These are phyloP conservation scores for Typhlichthys eigenmanni DNA, from an alignment of 2,797 vertebrate genomes.

Conservation along the genomic window DNA sequence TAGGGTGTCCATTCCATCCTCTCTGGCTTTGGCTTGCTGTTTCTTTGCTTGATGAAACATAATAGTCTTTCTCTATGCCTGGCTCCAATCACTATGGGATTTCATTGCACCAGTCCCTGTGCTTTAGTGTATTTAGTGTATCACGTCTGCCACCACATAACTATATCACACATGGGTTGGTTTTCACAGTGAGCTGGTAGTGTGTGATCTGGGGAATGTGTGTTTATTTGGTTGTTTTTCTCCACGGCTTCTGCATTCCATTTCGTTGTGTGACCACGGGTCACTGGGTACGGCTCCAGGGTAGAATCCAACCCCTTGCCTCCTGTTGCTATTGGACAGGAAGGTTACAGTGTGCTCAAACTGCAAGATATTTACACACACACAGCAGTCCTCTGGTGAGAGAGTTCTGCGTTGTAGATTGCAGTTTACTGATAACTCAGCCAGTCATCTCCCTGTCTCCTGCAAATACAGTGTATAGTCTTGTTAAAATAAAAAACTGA, in stretches of 20 bases:
- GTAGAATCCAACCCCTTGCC: constrained; percentile 33
- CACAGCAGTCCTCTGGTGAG: not conserved
- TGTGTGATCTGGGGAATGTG: constrained; percentile 43
- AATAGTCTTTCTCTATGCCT: not conserved
- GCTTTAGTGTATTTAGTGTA: not conserved
- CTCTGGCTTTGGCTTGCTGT: not conserved
- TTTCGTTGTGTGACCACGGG: constrained; percentile 45
- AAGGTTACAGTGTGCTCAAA: constrained; percentile 45
- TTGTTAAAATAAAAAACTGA: no score
- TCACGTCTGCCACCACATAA: not conserved
- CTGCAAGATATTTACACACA: constrained; percentile 9
- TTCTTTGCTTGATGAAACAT: no score
- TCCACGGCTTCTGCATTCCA: constrained; percentile 44
- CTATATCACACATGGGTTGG: constrained; percentile 12
- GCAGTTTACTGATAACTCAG: not conserved
- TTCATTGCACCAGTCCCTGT: not conserved
- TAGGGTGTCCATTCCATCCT: not conserved
- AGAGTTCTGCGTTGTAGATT: not conserved
- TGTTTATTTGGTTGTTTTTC: constrained; percentile 17
- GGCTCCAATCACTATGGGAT: not conserved
- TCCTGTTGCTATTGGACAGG: constrained; percentile 38
- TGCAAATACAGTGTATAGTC: not conserved
- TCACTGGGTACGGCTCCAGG: constrained; percentile 51
- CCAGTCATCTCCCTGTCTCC: not conserved
- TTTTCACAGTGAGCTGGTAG: constrained; percentile 27